phyloP scores from a whole-genome alignment of 2,888 invertebrate genomes.

The Andrena bicolor region DNA sequence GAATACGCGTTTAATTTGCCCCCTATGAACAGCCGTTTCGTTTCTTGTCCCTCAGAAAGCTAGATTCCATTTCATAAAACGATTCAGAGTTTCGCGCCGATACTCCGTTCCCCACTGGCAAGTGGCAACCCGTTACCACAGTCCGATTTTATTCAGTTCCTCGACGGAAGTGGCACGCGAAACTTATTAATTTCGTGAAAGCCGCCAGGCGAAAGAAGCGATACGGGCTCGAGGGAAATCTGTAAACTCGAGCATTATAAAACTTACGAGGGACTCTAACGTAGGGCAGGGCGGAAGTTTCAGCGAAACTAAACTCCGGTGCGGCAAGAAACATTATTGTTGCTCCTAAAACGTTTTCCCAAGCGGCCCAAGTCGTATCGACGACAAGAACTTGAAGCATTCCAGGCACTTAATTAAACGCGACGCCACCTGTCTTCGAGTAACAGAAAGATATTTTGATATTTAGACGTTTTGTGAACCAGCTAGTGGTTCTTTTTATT shows the following conservation, averaged over 20 bases:
- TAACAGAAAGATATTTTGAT: too few relatives aligned
- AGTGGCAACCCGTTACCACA: too few relatives aligned
- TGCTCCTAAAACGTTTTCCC: conserved; percentile 44
- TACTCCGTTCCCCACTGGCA: neutral
- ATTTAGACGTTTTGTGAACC: too few relatives aligned
- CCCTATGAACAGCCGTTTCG: conserved; percentile 48
- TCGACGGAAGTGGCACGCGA: conserved; percentile 46
- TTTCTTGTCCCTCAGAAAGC: conserved; percentile 44
- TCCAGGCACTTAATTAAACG: conserved; percentile 19
- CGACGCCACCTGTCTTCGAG: neutral
- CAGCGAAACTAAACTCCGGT: conserved; percentile 18
- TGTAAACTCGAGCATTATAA: conserved; percentile 70
- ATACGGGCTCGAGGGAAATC: conserved; percentile 72
- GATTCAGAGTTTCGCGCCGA: conserved; percentile 56
- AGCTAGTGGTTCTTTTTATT: too few relatives aligned
- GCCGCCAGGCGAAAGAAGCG: conserved; percentile 59
- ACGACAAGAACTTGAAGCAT: neutral
- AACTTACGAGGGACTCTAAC: conserved; percentile 49
- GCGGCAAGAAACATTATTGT: conserved; percentile 54
- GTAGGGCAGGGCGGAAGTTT: conserved; percentile 46
- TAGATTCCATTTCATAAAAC: conserved; percentile 43
- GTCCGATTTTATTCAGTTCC: conserved; percentile 62
- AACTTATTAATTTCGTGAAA: conserved; percentile 70
- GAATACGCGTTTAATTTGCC: conserved; percentile 50
- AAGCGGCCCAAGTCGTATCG: neutral